Percentiles rank a stretch among this genome's conserved stretches.
phyloP scores from a whole-genome alignment of 1,140 invertebrate species.

The Lerema accius region DNA sequence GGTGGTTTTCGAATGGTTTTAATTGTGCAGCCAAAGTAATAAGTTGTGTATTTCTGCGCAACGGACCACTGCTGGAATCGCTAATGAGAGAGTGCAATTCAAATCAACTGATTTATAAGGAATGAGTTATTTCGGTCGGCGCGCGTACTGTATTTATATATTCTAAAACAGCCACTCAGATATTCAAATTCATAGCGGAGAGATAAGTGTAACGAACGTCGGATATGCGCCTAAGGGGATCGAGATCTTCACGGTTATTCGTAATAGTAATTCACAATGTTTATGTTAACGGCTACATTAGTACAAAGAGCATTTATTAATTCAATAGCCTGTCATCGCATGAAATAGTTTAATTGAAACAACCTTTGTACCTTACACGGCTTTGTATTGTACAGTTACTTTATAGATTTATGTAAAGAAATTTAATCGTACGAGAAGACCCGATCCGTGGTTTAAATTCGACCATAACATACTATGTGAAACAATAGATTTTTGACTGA shows the following conservation, averaged over 20 bases:
- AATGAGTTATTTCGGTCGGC: conserved; percentile 70
- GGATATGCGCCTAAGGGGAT: conserved; percentile 49
- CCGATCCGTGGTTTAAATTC: too few relatives aligned
- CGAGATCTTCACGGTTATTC: conserved; percentile 17
- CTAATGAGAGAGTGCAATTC: conserved; percentile 76
- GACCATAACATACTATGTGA: too few relatives aligned
- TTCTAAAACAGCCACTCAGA: conserved; percentile 63
- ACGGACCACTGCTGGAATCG: conserved; percentile 65
- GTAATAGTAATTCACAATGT: conserved; percentile 20
- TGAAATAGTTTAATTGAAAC: conserved; percentile 16
- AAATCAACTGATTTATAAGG: conserved; percentile 79
- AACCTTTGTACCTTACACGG: too few relatives aligned
- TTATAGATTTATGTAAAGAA: too few relatives aligned
- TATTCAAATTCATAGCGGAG: conserved; percentile 66
- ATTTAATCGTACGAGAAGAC: too few relatives aligned
- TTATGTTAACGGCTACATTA: conserved; percentile 31
- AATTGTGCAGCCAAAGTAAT: conserved; percentile 72
- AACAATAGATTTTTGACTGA: too few relatives aligned
- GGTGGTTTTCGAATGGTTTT: conserved; percentile 58
- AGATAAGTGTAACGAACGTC: conserved; percentile 65
- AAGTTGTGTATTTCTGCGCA: conserved; percentile 73
- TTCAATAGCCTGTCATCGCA: conserved; percentile 28
- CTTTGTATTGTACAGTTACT: too few relatives aligned
- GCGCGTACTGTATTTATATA: conserved; percentile 72
- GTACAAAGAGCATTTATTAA: conserved; percentile 29